Base-by-base conservation (phyloP, 2,113 vertebrate species). In the Labrus mixtus region DNA sequence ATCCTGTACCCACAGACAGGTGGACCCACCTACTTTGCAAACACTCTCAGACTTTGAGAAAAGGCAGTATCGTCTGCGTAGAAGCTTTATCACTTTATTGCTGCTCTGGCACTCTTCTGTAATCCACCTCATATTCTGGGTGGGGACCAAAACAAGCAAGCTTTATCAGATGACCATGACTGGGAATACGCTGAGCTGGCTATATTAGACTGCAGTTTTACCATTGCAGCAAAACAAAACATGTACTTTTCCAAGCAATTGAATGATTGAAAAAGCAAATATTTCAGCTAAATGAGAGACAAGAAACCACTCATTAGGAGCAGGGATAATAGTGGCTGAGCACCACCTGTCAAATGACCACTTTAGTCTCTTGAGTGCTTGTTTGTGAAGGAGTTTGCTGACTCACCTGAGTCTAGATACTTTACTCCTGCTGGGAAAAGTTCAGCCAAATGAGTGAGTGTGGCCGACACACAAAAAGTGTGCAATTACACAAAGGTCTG, bases 81-180 rank as follows among this genome's bases (percentile, higher is more conserved):
- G 76, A 63, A 64, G 68, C 78, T 82, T 90, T 91, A 91, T 90
- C 71, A 68, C 82, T 92, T 91, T 89, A 92, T 82, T 76, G 87
- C 89, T 67, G 58, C 81, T 79, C 77, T 84, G 79, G 81, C 87
- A 86, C 81, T 87, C 86, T 76, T 81, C 82, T 87, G 73, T 84
- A 84, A 83, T 89, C 63, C 79, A 73, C 74, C 69, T 91, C 73
- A 76, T 85, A 86, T 82, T 82, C 78, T 84, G 91, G 92, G 92
- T 74, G 90, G 79, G 64, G 90, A 90, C 89, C 89, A 93, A 91
- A 93, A 93, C 82, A 89, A 88, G 85, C 81, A 61, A 8, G 45
- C 78, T 82, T 91, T 91, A 93, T 93, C 91, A 92, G 90, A 92
- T 89, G 86, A 88, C 89, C 78, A 55, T 85, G 83, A 78, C 70